Evolutionary conservation across 2,113 vertebrate genomes (phyloP).

Genomic region (Urocynchramus pylzowi): DNA sequence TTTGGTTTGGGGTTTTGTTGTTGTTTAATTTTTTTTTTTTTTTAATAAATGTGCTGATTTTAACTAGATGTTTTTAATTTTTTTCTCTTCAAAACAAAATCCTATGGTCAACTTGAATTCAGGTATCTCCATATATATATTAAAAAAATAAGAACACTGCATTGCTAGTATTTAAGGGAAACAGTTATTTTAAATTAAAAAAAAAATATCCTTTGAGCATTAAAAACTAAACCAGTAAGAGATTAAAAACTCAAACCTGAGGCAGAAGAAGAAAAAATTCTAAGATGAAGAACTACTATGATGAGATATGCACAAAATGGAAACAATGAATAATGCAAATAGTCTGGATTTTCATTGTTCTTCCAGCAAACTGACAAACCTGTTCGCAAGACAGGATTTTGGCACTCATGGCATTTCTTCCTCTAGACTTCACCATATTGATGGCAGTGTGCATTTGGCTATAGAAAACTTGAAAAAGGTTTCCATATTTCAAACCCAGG

Average conservation of each 20-base stretch:
- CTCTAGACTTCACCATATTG: not conserved
- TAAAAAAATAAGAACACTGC: not conserved
- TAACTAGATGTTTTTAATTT: not conserved
- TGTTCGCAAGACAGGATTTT: not conserved
- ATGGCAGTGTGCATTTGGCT: not conserved
- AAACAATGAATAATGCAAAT: not conserved
- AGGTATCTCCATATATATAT: not conserved
- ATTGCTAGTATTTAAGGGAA: not conserved
- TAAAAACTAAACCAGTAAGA: not conserved
- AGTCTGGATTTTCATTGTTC: not conserved
- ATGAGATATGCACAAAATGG: not conserved
- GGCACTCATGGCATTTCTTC: not conserved
- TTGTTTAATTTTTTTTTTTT: not conserved
- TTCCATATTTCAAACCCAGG: accelerated
- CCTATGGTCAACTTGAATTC: not conserved
- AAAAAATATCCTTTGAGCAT: not conserved
- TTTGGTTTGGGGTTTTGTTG: not conserved
- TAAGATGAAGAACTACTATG: not conserved
- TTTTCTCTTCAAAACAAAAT: not conserved
- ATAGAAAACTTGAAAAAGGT: not conserved
- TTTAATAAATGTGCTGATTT: not conserved
- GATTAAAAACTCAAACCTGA: not conserved
- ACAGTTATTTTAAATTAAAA: not conserved
- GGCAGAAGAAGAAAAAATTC: not conserved
- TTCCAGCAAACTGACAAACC: not conserved